A percentile compares a stretch with the other conserved stretches of the same genome.
Conservation (phyloP, 2,797 vertebrate species). For the Phoeniculus purpureus region DNA sequence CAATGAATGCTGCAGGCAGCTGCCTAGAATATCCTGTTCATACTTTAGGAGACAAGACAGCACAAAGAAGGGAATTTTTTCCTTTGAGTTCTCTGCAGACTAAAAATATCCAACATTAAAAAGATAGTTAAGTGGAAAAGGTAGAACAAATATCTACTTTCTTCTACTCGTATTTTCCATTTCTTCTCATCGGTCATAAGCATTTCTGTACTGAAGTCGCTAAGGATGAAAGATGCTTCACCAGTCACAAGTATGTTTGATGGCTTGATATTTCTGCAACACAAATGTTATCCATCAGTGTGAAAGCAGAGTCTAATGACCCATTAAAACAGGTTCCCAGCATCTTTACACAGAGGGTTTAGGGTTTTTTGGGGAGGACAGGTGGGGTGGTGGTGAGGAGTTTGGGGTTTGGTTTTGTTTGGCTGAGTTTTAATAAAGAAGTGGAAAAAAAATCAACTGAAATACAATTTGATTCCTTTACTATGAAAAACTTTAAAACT, state of each 20-base stretch:
- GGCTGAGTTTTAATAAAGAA: neutral
- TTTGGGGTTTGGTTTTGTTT: neutral
- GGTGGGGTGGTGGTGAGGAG: neutral
- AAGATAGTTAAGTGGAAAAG: neutral
- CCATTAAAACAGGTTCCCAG: neutral
- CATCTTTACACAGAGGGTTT: neutral
- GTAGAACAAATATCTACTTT: slow-evolving; percentile 61
- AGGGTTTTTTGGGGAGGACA: neutral
- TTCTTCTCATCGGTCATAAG: slow-evolving; percentile 78
- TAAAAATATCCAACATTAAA: neutral
- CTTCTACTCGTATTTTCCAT: slow-evolving; percentile 74
- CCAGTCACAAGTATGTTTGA: slow-evolving; percentile 77
- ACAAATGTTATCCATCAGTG: slow-evolving; percentile 16
- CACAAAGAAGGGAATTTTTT: neutral
- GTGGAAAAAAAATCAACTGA: neutral
- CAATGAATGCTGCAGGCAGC: neutral
- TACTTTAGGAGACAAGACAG: neutral
- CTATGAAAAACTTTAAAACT: neutral
- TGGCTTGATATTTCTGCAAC: slow-evolving; percentile 83
- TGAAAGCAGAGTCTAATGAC: neutral
- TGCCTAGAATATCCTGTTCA: neutral
- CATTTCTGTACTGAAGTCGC: slow-evolving; percentile 73
- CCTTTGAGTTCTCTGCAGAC: neutral
- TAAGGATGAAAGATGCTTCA: slow-evolving; percentile 71
- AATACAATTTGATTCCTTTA: neutral